Conservation (phyloP, 2,113 vertebrate genomes). For the Prochilodus magdalenae region DNA sequence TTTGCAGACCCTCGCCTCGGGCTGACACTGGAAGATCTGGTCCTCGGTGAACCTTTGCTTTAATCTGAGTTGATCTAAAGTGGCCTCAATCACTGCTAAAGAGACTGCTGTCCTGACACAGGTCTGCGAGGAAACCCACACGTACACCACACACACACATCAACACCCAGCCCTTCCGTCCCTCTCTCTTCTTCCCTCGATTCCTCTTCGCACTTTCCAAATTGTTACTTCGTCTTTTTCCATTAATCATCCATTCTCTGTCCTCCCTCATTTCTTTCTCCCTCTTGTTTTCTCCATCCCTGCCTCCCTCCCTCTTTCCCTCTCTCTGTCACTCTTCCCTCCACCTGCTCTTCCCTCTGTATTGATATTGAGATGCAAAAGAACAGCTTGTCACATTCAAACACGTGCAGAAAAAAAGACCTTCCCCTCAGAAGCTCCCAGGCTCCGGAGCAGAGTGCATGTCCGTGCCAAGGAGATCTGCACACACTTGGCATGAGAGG, state of each 20-base stretch:
- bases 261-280: conserved; percentile 13
- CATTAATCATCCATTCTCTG: not conserved
- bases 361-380: conserved; percentile 48
- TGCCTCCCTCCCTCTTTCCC: conserved; percentile 29
- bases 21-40: conserved; percentile 39
- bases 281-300: no score
- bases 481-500: conserved; percentile 37
- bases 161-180: conserved; percentile 72
- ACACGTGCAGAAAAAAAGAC: conserved; percentile 17
- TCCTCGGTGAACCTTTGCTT: conserved; percentile 16
- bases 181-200: conserved; percentile 80
- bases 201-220: conserved; percentile 68
- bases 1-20: conserved; percentile 39
- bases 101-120: conserved; percentile 16
- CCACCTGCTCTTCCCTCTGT: conserved; percentile 42
- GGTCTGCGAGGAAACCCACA: conserved; percentile 20
- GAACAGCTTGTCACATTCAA: conserved; percentile 51
- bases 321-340: conserved; percentile 26
- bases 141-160: conserved; percentile 57
- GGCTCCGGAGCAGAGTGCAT: not conserved
- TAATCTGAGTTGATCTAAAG: conserved; percentile 51
- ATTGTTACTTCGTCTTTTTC: conserved; percentile 25
- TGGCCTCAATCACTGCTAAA: conserved; percentile 36
- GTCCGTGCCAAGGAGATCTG: conserved; percentile 39
- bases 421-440: conserved; percentile 11